phyloP scores from a whole-genome alignment of 2,797 vertebrate species.

The Cyprinella venusta region DNA sequence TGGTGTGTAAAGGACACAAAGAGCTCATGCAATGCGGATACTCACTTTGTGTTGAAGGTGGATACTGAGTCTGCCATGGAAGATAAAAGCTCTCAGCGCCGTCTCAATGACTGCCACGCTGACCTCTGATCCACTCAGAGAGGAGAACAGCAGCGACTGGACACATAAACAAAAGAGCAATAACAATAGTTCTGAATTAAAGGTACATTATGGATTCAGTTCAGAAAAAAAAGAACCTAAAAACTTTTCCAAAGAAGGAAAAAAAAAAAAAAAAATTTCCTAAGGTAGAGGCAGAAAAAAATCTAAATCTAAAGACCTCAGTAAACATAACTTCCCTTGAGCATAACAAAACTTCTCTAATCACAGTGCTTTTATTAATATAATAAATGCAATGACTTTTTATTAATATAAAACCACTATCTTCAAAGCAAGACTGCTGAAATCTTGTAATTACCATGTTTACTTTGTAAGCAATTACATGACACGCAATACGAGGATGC shows the following conservation, averaged over 20 bases:
- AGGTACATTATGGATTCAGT: background rate
- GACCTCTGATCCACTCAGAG: constrained; percentile 71
- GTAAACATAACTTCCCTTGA: background rate
- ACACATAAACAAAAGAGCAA: constrained; percentile 12
- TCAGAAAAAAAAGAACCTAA: background rate
- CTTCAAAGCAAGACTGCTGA: constrained; percentile 1
- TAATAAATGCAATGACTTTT: background rate
- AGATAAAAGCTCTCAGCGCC: constrained; percentile 81
- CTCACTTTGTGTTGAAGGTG: constrained; percentile 88
- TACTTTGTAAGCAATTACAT: constrained; percentile 5
- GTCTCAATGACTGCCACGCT: constrained; percentile 69
- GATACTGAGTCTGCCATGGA: constrained; percentile 80
- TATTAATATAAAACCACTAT: background rate
- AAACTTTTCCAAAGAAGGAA: background rate
- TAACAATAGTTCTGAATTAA: background rate
- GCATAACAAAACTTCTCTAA: background rate
- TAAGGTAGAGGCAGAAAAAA: background rate
- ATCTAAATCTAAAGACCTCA: background rate
- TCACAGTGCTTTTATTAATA: background rate
- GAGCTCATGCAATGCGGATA: background rate
- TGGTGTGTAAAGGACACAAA: background rate
- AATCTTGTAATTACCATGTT: constrained; percentile 14
- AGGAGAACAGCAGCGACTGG: constrained; percentile 69
- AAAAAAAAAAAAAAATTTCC: background rate
- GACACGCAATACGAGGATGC: background rate